phyloP scores from a whole-genome alignment of 2,113 vertebrate species.

The human region GRCh38 chrX:24963501-24964000 shows the following conservation, averaged over 20 bases:
- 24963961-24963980: neutral
- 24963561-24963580: neutral
- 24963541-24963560: neutral
- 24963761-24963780: neutral
- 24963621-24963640: constrained; percentile 9
- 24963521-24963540: neutral
- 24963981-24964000: constrained; percentile 40
- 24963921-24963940: constrained; percentile 25
- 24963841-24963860: neutral
- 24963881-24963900: constrained; percentile 25
- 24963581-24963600: neutral
- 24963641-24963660: neutral
- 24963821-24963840: constrained; percentile 21
- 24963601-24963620: neutral
- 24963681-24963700: neutral
- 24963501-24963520: neutral
- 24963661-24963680: neutral
- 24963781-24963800: neutral
- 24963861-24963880: neutral
- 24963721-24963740: neutral
- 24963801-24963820: constrained; percentile 10
- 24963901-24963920: constrained; percentile 22
- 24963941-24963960: neutral
- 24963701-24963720: constrained; percentile 42
- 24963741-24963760: neutral